Evolutionary conservation across 2,797 vertebrate species (phyloP).

Genomic region (Taeniopygia guttata): DNA sequence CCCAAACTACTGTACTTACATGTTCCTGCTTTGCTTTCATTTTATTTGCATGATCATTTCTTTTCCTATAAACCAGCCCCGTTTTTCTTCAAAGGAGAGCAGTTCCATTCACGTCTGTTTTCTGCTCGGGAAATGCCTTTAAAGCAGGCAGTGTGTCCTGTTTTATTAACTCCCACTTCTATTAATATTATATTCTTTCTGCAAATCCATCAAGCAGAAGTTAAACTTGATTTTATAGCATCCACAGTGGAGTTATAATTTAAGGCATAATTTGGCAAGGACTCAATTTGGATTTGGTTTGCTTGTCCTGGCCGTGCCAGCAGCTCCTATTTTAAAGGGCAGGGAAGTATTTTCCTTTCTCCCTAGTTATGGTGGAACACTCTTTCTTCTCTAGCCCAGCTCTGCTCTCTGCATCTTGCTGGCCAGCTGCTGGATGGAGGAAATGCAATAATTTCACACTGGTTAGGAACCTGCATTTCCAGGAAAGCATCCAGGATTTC

Average conservation of each 20-base stretch:
- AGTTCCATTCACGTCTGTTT: slow-evolving; percentile 2
- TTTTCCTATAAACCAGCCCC: neutral
- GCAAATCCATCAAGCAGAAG: slow-evolving; percentile 43
- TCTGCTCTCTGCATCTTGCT: neutral
- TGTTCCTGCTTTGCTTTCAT: slow-evolving; percentile 16
- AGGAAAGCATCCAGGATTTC: neutral
- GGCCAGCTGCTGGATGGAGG: neutral
- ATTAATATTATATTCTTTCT: slow-evolving; percentile 34
- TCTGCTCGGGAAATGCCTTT: slow-evolving; percentile 36
- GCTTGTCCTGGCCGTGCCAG: slow-evolving; percentile 4
- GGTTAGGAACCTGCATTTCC: neutral
- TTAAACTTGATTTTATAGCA: slow-evolving; percentile 56
- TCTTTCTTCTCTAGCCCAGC: slow-evolving; percentile 10
- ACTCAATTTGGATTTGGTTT: slow-evolving; percentile 33
- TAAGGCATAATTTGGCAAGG: slow-evolving; percentile 57
- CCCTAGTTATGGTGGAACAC: neutral
- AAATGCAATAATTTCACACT: fast-evolving
- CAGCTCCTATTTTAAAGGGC: slow-evolving; percentile 60
- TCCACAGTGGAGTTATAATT: slow-evolving; percentile 51
- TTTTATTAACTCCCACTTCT: slow-evolving; percentile 51
- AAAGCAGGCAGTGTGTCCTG: slow-evolving; percentile 30
- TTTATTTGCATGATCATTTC: slow-evolving; percentile 13
- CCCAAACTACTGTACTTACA: slow-evolving; percentile 61
- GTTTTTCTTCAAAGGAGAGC: slow-evolving; percentile 25
- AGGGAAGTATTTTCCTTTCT: slow-evolving; percentile 50